Base-by-base conservation (phyloP, 2,888 invertebrate genomes). In the Allolobophora icterica region DNA sequence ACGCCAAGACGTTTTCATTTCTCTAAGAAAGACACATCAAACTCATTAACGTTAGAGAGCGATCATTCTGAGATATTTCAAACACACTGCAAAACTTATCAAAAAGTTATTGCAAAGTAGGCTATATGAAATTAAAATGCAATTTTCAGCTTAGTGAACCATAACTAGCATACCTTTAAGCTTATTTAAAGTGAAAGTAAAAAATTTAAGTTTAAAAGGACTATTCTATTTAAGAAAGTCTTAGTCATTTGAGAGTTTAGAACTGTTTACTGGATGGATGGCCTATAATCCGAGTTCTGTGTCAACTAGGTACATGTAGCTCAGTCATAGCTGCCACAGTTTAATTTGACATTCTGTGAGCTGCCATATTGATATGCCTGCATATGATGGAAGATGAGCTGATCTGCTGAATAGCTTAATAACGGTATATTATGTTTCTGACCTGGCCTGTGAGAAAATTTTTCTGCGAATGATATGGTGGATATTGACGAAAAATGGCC, bases 401-500 rank as follows among this genome's bases (percentile, higher is more conserved):
- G 71, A 71, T n/a, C n/a, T 71, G 71, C 71, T 52, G 52, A 52
- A 52, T 52, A 21, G 24, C 52, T 71, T 11, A 71, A 71, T 71
- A 8, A 71, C 71, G 8, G 71, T 71, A 8, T 71, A 71, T 71
- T n/a, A n/a, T n/a, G 8, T 71, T 71, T 71, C 71, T 71, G 71
- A 71, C 71, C 71, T 71, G 71, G 30, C 11, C 71, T 71, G 30
- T n/a, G 30, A 71, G 71, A 71, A 71, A 71, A 8, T 71, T n/a
- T 5, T 30, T n/a, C n/a, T n/a, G 71, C 71, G 34, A 87, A 38
- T 30, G 38, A 87, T 33, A 33, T 8, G 35, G 35, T 87, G 87
- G 34, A 38, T 87, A 87, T 38, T 87, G 87, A 35, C 87, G 87
- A 87, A 87, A 87, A 35, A 87, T 35, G 35, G 15, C 87, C 24